A percentile compares a stretch with the other conserved stretches of the same genome.
These are phyloP conservation scores for Sitobion miscanthi DNA, from an alignment of 1,140 invertebrate species.

Conservation along the genomic window DNA sequence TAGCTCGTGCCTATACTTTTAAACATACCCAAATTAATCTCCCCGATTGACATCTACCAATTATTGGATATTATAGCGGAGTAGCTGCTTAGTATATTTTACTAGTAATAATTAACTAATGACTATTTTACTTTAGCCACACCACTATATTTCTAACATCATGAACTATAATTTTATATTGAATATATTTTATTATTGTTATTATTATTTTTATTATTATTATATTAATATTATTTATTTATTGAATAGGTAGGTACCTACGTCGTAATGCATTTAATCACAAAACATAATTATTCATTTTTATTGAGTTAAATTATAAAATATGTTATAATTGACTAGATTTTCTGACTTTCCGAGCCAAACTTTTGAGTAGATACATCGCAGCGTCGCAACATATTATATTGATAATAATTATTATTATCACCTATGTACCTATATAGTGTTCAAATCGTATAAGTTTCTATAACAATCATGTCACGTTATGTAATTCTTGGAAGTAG, in stretches of 20 bases:
- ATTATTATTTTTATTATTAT: too few species aligned
- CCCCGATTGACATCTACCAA: too few species aligned
- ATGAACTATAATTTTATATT: background rate
- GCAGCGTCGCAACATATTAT: background rate
- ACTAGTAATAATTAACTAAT: too few species aligned
- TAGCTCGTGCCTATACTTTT: too few species aligned
- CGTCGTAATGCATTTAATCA: too few species aligned
- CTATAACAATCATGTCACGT: constrained; percentile 6
- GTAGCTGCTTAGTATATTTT: too few species aligned
- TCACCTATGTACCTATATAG: background rate
- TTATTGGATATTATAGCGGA: too few species aligned
- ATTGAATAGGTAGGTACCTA: background rate
- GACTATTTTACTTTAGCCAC: too few species aligned
- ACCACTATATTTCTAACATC: too few species aligned
- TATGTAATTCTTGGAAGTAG: background rate
- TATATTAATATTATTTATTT: too few species aligned
- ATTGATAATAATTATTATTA: background rate
- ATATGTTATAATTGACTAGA: background rate
- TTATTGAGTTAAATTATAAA: background rate
- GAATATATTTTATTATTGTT: background rate
- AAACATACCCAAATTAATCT: too few species aligned
- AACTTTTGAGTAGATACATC: background rate
- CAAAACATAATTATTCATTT: background rate
- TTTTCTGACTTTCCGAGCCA: background rate
- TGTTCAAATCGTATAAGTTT: background rate